Base-by-base conservation (phyloP, 2,797 vertebrate species). In the Xiphophorus birchmanni region DNA sequence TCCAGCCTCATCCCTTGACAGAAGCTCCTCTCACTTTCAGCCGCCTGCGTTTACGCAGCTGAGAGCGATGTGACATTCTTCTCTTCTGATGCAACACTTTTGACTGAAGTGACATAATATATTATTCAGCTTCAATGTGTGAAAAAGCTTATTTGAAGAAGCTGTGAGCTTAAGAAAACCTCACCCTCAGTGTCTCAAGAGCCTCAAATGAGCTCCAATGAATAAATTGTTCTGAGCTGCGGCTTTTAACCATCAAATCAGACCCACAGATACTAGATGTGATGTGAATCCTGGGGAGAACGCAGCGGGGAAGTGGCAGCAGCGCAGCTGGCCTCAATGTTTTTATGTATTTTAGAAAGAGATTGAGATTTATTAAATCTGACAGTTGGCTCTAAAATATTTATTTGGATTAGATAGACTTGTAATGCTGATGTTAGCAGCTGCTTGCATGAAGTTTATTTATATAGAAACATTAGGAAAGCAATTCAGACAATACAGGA, bases 201-300 rank as follows among this genome's bases (percentile, higher is more conserved):
- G 84, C 79, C 69, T 82, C 17, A 69, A 74, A 80, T 76, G 73
- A 83, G 77, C 60, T 85, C 40, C 74, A 54, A 78, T 58, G 45
- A 52, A 76, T 5, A 23, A 77, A 77, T 69, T 58, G 3, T 52
- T 82, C 75, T 63, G 77, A 80, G 74, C 60, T 13, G 54, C 9
- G 44, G 29, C 42, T 83, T 83, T 84, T 42, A 80, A 76, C 56
- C 11, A 65, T 44, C 52, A 72, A 78, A 80, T 74, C 72, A 75
- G 48, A 73, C 50, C 50, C 74, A 69, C 5, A 63, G 44, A 78
- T 26, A 44, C 50, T 40, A 48, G 48, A 58, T 76, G 47, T 80
- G 21, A 84, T 73, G 32, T 69, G 58, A 78, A 72, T 80, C n/a
- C 58, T 18, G 40, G 5, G 10, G 17, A 45, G 23, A 29, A 74